These are phyloP conservation scores for Hyperopisus bebe DNA, from an alignment of 2,113 vertebrate genomes.

Conservation along the genomic window DNA sequence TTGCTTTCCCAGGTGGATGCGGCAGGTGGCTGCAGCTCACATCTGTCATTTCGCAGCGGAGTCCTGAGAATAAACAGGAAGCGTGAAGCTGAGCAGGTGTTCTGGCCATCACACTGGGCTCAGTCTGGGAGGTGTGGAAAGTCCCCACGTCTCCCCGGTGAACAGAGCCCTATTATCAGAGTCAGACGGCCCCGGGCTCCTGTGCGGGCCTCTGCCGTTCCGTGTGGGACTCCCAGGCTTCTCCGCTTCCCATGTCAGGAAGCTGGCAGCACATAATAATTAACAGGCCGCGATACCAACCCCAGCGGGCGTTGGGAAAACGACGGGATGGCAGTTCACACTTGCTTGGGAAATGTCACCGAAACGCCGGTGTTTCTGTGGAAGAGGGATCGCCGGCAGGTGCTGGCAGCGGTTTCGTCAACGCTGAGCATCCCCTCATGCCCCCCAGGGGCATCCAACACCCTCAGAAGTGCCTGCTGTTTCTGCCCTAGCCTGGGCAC, in stretches of 20 bases:
- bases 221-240: background rate
- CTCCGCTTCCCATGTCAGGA: conserved; percentile 1
- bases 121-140: background rate
- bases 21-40: background rate
- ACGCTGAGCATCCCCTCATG: background rate
- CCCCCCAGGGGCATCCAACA: background rate
- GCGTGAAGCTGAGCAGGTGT: background rate
- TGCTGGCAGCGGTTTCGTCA: background rate
- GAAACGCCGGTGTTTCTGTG: background rate
- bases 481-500: background rate
- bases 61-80: background rate
- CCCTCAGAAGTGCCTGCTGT: background rate
- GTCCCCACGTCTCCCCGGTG: background rate
- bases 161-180: background rate
- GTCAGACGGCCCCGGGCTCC: background rate
- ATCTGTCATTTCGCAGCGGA: background rate
- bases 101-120: background rate
- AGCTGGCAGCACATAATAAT: background rate
- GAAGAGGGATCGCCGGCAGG: background rate
- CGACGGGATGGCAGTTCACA: background rate
- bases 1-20: background rate
- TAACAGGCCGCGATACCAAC: background rate
- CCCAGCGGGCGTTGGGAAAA: background rate
- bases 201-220: background rate
- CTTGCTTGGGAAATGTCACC: background rate